phyloP scores from a whole-genome alignment of 2,113 vertebrate genomes.

The Axis porcinus region DNA sequence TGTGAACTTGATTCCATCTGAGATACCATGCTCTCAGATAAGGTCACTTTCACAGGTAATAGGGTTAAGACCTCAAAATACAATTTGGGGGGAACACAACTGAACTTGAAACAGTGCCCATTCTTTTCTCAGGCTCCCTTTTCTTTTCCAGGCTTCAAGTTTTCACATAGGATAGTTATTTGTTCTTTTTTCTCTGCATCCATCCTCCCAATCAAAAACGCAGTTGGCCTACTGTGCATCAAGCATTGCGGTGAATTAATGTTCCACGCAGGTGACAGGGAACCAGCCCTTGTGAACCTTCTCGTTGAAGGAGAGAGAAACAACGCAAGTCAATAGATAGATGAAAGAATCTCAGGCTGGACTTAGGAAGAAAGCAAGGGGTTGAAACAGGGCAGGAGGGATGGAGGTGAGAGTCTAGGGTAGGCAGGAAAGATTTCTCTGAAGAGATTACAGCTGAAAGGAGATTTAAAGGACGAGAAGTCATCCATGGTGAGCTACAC shows the following conservation, averaged over 20 bases:
- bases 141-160: background rate
- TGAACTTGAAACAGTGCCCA: background rate
- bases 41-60: background rate
- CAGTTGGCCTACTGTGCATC: background rate
- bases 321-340: background rate
- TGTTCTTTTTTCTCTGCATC: background rate
- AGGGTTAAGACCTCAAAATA: background rate
- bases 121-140: background rate
- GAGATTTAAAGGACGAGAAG: background rate
- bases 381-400: background rate
- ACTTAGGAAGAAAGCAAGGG: background rate
- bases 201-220: background rate
- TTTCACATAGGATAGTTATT: background rate
- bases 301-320: background rate
- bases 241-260: background rate
- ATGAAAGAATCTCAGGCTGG: background rate
- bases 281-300: background rate
- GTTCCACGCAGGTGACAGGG: background rate
- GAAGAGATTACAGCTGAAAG: background rate
- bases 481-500: background rate
- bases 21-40: background rate
- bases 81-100: background rate
- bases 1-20: background rate
- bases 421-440: background rate
- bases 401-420: rapidly evolving